Conservation (phyloP, 2,888 invertebrate genomes). For the Boloria euphrosyne region DNA sequence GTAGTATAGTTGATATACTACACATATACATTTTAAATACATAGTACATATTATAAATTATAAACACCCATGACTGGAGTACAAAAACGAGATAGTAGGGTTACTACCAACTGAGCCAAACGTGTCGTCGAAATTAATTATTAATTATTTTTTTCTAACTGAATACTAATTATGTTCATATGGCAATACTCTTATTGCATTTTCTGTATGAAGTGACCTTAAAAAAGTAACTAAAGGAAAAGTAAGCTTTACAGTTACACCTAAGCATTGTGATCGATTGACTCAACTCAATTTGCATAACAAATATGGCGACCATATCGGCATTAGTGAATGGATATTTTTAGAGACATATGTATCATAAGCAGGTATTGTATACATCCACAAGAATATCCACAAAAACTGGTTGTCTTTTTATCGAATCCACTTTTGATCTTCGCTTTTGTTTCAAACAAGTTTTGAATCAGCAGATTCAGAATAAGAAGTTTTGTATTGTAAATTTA, state of each 20-base stretch:
- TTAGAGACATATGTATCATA: conserved; percentile 15
- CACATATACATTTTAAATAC: no score
- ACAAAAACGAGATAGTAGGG: no score
- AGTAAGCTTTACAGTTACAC: conserved; percentile 21
- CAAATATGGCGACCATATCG: conserved; percentile 28
- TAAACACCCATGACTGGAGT: no score
- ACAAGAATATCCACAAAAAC: conserved; percentile 20
- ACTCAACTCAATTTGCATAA: conserved; percentile 42
- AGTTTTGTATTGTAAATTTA: neutral
- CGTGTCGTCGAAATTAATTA: no score
- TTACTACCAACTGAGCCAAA: no score
- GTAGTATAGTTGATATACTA: no score
- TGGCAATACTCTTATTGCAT: neutral
- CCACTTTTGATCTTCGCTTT: conserved; percentile 11
- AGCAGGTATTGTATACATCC: neutral
- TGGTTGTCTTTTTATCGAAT: conserved; percentile 10
- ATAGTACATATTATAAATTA: no score
- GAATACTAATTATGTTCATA: neutral
- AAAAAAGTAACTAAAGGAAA: conserved; percentile 7
- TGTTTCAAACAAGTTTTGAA: conserved; percentile 7
- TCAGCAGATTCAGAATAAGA: neutral
- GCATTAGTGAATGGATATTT: conserved; percentile 35
- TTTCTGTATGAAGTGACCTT: conserved; percentile 1
- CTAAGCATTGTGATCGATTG: conserved; percentile 39
- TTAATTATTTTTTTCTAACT: no score